Evolutionary conservation across 2,888 invertebrate genomes (phyloP).

Genomic region (Rotaria macrura): DNA sequence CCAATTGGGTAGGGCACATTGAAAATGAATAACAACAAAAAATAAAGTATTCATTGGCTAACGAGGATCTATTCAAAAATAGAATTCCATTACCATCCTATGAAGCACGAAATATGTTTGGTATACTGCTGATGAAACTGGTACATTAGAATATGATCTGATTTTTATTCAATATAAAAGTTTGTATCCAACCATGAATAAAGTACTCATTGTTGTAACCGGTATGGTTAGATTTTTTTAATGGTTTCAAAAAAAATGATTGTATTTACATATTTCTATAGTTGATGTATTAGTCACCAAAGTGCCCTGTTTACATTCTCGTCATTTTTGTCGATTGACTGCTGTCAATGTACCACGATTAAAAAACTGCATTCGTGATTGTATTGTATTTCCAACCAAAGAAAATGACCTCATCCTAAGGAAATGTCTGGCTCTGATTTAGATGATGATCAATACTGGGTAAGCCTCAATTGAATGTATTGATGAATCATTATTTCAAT

Average conservation of each 20-base stretch:
- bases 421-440: constrained; percentile 9
- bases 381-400: background rate
- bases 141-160: background rate
- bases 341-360: background rate
- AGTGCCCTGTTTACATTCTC: background rate
- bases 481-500: no score
- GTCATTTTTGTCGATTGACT: background rate
- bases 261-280: no score
- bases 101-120: background rate
- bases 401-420: background rate
- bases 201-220: background rate
- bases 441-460: constrained; percentile 12
- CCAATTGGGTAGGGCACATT: background rate
- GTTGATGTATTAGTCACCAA: background rate
- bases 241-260: background rate
- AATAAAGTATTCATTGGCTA: background rate
- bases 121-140: constrained; percentile 4
- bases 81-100: background rate
- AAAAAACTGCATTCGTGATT: background rate
- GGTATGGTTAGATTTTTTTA: no score
- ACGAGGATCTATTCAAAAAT: background rate
- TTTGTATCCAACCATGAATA: background rate
- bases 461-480: no score
- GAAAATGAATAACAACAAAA: background rate
- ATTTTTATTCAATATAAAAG: background rate